phyloP scores from a whole-genome alignment of 1,140 invertebrate species.

The Drosophila carrolli region DNA sequence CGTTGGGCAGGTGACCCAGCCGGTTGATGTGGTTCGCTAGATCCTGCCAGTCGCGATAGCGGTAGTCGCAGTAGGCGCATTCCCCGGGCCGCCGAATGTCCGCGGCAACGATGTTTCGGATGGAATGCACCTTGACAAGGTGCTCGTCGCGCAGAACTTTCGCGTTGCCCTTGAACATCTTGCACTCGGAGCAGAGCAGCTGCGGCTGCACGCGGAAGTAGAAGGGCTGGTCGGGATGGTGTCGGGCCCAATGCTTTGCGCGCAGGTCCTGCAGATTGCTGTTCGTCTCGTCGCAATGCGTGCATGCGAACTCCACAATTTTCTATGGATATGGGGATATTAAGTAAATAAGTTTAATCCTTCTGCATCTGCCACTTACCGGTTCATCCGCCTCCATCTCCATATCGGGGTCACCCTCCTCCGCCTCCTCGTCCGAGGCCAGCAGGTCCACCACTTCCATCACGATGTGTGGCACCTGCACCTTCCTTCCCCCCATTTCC shows the following conservation, averaged over 20 bases:
- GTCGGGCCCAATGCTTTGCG: slow-evolving; percentile 42
- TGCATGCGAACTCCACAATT: slow-evolving; percentile 47
- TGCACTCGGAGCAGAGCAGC: slow-evolving; percentile 48
- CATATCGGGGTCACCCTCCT: neutral
- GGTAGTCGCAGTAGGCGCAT: slow-evolving; percentile 54
- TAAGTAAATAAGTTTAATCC: neutral
- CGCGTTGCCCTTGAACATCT: slow-evolving; percentile 37
- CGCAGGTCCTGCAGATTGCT: slow-evolving; percentile 28
- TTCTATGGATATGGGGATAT: slow-evolving; percentile 2
- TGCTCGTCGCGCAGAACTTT: slow-evolving; percentile 44
- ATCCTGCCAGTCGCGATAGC: slow-evolving; percentile 10
- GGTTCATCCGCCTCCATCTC: neutral
- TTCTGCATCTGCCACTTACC: neutral
- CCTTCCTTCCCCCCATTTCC: no score
- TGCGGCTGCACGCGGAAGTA: slow-evolving; percentile 59
- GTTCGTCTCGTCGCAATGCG: slow-evolving; percentile 35
- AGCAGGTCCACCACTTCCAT: slow-evolving; percentile 51
- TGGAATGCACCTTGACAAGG: slow-evolving; percentile 17
- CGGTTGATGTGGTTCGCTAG: slow-evolving; percentile 28
- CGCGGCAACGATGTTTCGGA: slow-evolving; percentile 36
- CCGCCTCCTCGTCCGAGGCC: slow-evolving; percentile 51
- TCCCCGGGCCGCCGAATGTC: slow-evolving; percentile 36
- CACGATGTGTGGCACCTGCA: neutral
- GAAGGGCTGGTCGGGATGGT: slow-evolving; percentile 52
- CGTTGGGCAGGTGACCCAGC: slow-evolving; percentile 44